phyloP scores from a whole-genome alignment of 2,113 vertebrate genomes.

The Ctenomys sociabilis region DNA sequence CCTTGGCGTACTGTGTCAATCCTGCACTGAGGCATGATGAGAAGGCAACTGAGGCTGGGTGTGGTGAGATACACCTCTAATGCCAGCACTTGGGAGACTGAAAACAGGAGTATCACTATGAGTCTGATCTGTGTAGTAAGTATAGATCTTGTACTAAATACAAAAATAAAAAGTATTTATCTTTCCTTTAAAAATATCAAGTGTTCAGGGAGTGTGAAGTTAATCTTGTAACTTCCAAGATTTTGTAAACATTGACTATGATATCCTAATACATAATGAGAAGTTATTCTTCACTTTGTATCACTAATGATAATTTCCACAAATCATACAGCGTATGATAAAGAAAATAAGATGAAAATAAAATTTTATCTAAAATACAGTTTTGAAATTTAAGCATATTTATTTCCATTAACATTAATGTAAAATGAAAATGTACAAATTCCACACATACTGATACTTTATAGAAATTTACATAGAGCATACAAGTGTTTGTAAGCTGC shows the following conservation, averaged over 20 bases:
- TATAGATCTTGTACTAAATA: no score
- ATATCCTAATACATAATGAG: neutral
- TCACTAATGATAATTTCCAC: neutral
- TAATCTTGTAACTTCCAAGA: neutral
- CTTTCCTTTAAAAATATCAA: neutral
- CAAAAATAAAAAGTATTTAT: no score
- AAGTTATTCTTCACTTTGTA: neutral
- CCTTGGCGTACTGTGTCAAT: no score
- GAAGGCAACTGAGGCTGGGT: no score
- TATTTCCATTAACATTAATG: neutral
- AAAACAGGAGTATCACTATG: no score
- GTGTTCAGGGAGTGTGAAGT: neutral
- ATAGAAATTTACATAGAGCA: conserved; percentile 42
- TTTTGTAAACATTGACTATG: neutral
- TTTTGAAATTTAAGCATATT: neutral
- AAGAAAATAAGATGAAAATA: conserved; percentile 23
- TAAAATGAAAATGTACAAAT: neutral
- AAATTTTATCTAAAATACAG: neutral
- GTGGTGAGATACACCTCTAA: no score
- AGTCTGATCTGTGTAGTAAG: no score
- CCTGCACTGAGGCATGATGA: no score
- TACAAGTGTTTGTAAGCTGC: neutral
- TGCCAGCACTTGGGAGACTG: no score
- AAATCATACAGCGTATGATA: neutral
- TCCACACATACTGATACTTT: neutral